Conservation (phyloP, 2,888 invertebrate genomes). For the Chironomus tentans region DNA sequence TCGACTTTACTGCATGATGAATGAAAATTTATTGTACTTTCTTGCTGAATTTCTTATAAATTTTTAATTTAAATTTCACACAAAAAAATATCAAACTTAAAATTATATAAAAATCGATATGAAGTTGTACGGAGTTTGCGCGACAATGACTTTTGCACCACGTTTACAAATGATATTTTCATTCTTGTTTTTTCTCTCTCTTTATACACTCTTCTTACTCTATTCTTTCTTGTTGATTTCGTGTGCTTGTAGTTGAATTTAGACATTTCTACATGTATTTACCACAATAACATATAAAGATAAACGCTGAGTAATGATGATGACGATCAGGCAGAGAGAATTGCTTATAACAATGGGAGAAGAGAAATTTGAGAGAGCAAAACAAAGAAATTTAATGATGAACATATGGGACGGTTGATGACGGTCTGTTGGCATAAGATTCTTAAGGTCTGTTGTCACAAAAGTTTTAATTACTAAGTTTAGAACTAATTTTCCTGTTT, state of each 20-base stretch:
- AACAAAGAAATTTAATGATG: neutral
- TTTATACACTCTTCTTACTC: neutral
- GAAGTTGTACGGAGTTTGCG: conserved; percentile 5
- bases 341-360: neutral
- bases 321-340: neutral
- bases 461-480: too few species aligned
- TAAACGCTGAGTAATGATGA: neutral
- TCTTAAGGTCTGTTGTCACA: neutral
- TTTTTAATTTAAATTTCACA: neutral
- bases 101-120: conserved; percentile 3
- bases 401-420: neutral
- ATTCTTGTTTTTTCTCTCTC: neutral
- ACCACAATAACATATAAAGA: neutral
- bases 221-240: neutral
- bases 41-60: neutral
- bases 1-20: too few species aligned
- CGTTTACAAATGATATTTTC: neutral
- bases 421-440: neutral
- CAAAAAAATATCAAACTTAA: neutral
- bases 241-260: neutral
- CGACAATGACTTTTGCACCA: conserved; percentile 7
- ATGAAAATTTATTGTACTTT: neutral
- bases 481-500: too few species aligned
- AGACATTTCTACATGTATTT: neutral
- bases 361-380: neutral